These are phyloP conservation scores for Mormyrus lacerda DNA, from an alignment of 2,113 vertebrate genomes.

Conservation along the genomic window DNA sequence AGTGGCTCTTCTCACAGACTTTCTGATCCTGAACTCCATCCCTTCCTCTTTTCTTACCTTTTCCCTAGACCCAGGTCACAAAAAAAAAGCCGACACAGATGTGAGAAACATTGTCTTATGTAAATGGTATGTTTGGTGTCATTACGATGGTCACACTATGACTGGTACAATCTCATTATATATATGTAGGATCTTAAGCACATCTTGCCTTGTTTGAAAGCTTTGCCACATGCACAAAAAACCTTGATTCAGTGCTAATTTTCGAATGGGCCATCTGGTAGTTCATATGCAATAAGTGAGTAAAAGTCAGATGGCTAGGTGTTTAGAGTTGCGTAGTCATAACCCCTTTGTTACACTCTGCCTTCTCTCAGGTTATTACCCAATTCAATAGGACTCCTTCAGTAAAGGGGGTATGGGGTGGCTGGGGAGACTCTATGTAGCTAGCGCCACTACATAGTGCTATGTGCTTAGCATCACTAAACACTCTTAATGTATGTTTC, in stretches of 20 bases:
- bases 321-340: neutral
- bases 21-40: neutral
- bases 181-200: neutral
- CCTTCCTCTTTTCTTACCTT: neutral
- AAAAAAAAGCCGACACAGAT: neutral
- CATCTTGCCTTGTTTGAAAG: neutral
- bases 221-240: neutral
- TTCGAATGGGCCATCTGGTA: neutral
- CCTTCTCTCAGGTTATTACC: neutral
- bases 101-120: neutral
- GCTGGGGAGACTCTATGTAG: neutral
- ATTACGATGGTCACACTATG: neutral
- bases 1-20: neutral
- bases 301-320: neutral
- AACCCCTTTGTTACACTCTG: neutral
- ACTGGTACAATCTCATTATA: neutral
- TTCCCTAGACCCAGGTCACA: neutral
- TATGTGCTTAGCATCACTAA: neutral
- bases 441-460: neutral
- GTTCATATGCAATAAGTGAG: neutral
- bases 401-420: neutral
- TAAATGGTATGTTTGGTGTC: neutral
- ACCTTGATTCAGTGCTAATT: neutral
- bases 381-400: neutral
- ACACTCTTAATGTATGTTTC: neutral